These are phyloP conservation scores for Pachyrhynchus sulphureomaculatus DNA, from an alignment of 1,140 invertebrate genomes.

Conservation along the genomic window DNA sequence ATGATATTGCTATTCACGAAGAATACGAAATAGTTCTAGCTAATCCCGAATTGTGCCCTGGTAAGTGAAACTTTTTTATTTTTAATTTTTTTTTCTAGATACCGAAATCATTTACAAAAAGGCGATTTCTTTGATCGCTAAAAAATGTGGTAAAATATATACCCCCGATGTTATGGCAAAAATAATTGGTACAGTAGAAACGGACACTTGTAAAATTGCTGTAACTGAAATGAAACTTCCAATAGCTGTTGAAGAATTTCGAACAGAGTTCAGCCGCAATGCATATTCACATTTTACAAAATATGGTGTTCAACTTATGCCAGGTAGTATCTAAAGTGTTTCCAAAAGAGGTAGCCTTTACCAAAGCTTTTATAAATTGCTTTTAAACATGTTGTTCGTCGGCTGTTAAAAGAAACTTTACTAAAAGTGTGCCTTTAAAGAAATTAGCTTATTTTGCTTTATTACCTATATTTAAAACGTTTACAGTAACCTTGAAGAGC, in stretches of 20 bases:
- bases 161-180: constrained; percentile 70
- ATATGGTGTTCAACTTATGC: constrained; percentile 52
- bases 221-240: constrained; percentile 72
- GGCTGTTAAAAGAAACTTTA: background rate
- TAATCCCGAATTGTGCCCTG: constrained; percentile 64
- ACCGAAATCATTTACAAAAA: constrained; percentile 41
- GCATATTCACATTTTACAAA: constrained; percentile 34
- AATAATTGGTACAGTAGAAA: constrained; percentile 73
- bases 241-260: constrained; percentile 69
- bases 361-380: background rate
- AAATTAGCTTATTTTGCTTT: background rate
- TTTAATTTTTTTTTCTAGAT: constrained; percentile 39
- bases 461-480: background rate
- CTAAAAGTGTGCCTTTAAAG: background rate
- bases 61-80: constrained; percentile 54
- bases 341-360: background rate
- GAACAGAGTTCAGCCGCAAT: constrained; percentile 56
- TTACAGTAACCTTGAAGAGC: too few species aligned
- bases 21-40: constrained; percentile 62
- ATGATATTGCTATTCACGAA: constrained; percentile 51
- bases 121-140: constrained; percentile 59
- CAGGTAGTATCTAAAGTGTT: constrained; percentile 53
- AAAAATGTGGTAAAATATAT: constrained; percentile 71
- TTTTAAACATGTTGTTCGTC: too few species aligned
- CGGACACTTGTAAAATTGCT: constrained; percentile 69